Evolutionary conservation across 2,113 vertebrate genomes (phyloP), one percentile per base, ranked within the genome.

Genomic region (Tychaedon coryphoeus): DNA sequence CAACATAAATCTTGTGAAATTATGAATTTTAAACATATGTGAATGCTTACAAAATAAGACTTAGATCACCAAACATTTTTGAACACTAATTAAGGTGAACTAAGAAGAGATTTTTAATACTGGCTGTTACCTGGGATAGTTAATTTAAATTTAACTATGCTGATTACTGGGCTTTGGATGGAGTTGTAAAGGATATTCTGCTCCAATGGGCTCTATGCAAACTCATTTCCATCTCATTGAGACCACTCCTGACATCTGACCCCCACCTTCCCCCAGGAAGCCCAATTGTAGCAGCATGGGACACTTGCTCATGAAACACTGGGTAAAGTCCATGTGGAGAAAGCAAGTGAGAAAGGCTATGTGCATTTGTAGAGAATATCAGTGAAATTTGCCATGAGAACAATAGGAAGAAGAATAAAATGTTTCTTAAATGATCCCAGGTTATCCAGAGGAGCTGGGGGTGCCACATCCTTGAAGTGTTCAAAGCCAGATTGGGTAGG

Each of bases 261-360:
- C 3, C 8, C 38, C 47, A n/a, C 8, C 61, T 58, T 70, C 16
- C 45, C 19, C 19, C 31, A 54, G 10, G 8, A 81, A 81, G 10
- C 4, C 33, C 18, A 28, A 5, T 3, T 10, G 9, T 24, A 15
- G 19, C 7, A 19, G 4, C 3, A 8, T 22, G 15, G 72, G 8
- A 7, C 34, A 25, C 2, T 31, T 31, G 38, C 34, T 42, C 25
- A 10, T 1, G 2, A 56, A 9, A 38, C 3, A 14, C 6, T 51
- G 16, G 24, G 40, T 53, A 47, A 43, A 51, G 29, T 8, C 34
- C 33, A 47, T 0, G 7, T n/a, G 51, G 31, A 57, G 42, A 51
- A 72, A 73, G 5, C 8, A n/a, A 45, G 28, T 24, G 14, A 69
- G 19, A 50, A 15, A 38, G 20, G 1, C 19, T 61, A 3, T 12